These are phyloP conservation scores for Drosophila oshimai DNA, from an alignment of 1,140 invertebrate genomes.

Conservation along the genomic window DNA sequence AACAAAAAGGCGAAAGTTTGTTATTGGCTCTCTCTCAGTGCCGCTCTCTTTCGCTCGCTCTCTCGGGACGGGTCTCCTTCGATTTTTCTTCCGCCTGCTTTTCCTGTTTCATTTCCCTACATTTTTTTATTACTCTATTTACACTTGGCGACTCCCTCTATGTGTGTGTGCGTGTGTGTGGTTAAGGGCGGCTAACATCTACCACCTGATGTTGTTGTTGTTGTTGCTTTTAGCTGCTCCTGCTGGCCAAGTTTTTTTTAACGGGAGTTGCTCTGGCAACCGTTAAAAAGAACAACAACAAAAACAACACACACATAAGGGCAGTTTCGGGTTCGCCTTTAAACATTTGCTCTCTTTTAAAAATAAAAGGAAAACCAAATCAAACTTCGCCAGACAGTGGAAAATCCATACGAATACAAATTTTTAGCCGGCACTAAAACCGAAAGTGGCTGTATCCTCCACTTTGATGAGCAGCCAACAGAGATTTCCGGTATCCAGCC, in stretches of 20 bases:
- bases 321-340: constrained; percentile 14
- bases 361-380: constrained; percentile 15
- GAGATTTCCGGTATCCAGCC: constrained; percentile 33
- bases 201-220: constrained; percentile 45
- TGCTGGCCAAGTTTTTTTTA: constrained; percentile 42
- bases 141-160: constrained; percentile 48
- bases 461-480: constrained; percentile 24
- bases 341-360: constrained; percentile 23
- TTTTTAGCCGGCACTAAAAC: constrained; percentile 36
- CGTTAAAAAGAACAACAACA: constrained; percentile 24
- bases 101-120: constrained; percentile 68
- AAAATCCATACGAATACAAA: constrained; percentile 16
- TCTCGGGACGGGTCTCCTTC: constrained; percentile 36
- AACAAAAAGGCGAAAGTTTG: constrained; percentile 75
- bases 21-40: constrained; percentile 42
- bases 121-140: constrained; percentile 72
- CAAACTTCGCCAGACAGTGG: constrained; percentile 33
- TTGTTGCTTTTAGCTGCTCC: constrained; percentile 23
- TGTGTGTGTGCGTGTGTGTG: constrained; percentile 1
- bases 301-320: constrained; percentile 3
- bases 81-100: constrained; percentile 45
- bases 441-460: constrained; percentile 27
- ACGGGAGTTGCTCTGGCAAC: constrained; percentile 60
- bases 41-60: constrained; percentile 25
- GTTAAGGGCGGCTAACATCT: constrained; percentile 32